These are phyloP conservation scores for Melopsittacus undulatus DNA, from an alignment of 2,797 vertebrate species.

Conservation along the genomic window DNA sequence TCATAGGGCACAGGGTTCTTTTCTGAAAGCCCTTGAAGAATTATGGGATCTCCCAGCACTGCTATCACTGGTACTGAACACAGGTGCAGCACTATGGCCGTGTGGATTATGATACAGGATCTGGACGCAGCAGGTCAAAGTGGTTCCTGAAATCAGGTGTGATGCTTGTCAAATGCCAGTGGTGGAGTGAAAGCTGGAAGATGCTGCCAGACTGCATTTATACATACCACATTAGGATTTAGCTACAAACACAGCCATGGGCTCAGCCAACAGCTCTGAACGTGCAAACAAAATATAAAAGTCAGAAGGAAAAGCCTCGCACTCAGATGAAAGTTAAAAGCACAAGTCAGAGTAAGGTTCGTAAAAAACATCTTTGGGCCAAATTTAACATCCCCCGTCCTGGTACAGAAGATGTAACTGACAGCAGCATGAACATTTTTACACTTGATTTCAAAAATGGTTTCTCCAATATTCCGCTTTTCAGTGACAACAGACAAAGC, in stretches of 20 bases:
- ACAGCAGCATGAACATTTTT: neutral
- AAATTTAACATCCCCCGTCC: neutral
- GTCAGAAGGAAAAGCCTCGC: neutral
- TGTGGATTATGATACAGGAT: neutral
- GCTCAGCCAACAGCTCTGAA: neutral
- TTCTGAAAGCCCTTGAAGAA: neutral
- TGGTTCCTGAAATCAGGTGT: neutral
- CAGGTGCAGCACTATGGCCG: neutral
- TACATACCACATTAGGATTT: neutral
- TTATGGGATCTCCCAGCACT: neutral
- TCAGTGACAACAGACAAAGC: neutral
- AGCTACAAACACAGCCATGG: neutral
- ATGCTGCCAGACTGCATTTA: neutral
- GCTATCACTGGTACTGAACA: neutral
- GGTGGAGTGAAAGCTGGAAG: neutral
- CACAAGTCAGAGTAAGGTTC: fast-evolving
- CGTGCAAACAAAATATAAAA: neutral
- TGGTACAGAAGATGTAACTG: neutral
- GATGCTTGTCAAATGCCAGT: neutral
- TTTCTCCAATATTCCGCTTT: neutral
- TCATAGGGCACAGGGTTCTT: neutral
- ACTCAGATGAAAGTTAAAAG: neutral
- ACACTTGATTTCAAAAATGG: neutral
- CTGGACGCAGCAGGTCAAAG: neutral
- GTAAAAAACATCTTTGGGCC: neutral